phyloP scores from a whole-genome alignment of 2,888 invertebrate genomes.

The Sympetrum striolatum region DNA sequence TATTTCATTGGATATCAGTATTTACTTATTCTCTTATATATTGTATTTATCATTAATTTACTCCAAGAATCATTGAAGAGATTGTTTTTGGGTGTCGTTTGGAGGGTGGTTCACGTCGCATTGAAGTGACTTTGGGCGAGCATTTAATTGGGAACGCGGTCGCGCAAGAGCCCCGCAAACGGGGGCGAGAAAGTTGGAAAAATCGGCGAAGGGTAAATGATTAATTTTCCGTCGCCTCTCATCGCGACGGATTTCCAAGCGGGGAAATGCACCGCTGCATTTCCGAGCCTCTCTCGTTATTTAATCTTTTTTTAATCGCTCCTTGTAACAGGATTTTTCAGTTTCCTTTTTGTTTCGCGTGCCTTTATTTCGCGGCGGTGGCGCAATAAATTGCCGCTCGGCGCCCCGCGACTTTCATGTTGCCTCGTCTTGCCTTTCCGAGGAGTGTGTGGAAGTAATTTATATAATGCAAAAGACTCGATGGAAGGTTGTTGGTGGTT shows the following conservation, averaged over 20 bases:
- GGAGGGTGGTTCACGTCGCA: background rate
- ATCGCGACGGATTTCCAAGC: background rate
- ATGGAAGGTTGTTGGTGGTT: background rate
- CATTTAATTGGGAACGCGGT: conserved; percentile 35
- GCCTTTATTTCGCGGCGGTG: background rate
- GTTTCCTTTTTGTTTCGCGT: background rate
- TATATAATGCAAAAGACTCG: background rate
- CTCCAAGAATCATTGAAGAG: no score
- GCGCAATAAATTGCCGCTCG: background rate
- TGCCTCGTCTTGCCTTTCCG: background rate
- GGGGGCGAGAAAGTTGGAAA: background rate
- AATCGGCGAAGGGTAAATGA: background rate
- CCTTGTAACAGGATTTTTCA: background rate
- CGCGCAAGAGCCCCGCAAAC: background rate
- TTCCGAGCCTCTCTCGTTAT: background rate
- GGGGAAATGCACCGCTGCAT: background rate
- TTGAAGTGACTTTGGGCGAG: conserved; percentile 16
- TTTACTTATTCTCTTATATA: no score
- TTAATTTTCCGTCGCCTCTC: background rate
- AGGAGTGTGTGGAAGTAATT: background rate
- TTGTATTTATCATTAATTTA: no score
- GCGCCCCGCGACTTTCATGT: background rate
- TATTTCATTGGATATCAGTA: no score
- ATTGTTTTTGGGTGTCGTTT: background rate
- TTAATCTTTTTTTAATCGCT: background rate